Conservation (phyloP, 2,797 vertebrate species). For the Emydoidea blandingii region DNA sequence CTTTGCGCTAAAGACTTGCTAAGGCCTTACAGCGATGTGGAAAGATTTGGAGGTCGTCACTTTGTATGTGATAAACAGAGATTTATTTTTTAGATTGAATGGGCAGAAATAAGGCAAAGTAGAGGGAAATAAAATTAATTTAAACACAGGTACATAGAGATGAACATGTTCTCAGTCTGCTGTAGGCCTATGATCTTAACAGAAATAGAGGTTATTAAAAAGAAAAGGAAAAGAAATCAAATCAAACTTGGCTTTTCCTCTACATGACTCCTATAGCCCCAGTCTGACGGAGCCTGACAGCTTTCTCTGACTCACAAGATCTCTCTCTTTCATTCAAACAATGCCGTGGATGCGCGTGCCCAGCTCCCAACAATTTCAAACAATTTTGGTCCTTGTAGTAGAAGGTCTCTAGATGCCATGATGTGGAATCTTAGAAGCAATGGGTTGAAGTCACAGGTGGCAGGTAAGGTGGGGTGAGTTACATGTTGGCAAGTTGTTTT, state of each 20-base stretch:
- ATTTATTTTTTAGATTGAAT: constrained; percentile 4
- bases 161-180: neutral
- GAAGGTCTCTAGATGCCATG: neutral
- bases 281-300: neutral
- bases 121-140: neutral
- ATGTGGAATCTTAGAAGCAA: neutral
- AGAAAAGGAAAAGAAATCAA: neutral
- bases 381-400: neutral
- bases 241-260: neutral
- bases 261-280: neutral
- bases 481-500: constrained; percentile 2
- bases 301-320: neutral
- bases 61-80: neutral
- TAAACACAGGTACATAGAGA: neutral
- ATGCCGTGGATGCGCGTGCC: neutral
- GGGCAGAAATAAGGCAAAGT: constrained; percentile 20
- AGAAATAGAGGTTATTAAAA: neutral
- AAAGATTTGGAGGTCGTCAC: neutral
- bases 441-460: constrained; percentile 10
- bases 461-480: constrained; percentile 33
- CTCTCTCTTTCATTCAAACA: neutral
- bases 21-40: neutral
- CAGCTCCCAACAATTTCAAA: neutral
- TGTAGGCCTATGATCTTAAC: neutral
- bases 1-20: neutral